Evolutionary conservation across 2,113 vertebrate genomes (phyloP).

Genomic region (Pygoscelis adeliae): DNA sequence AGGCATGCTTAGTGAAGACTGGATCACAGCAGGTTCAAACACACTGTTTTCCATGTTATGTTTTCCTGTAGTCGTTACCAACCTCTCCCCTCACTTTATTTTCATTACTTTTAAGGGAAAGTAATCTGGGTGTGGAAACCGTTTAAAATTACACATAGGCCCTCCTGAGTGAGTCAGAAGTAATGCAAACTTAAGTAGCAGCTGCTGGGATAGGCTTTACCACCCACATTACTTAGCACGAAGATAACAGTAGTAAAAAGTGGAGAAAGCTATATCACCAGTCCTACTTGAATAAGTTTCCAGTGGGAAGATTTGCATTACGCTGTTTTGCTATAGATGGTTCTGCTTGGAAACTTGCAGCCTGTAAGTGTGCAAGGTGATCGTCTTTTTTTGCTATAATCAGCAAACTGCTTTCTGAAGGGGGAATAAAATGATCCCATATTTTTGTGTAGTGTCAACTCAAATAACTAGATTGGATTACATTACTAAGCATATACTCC

Average conservation of each 20-base stretch:
- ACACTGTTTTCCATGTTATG: background rate
- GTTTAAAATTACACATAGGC: slow-evolving; percentile 59
- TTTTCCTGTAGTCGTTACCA: background rate
- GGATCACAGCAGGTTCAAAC: background rate
- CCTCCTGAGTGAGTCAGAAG: slow-evolving; percentile 73
- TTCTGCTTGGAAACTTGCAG: background rate
- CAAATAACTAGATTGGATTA: background rate
- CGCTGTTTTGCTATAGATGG: background rate
- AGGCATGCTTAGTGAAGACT: background rate
- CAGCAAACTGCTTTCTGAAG: background rate
- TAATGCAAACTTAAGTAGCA: slow-evolving; percentile 61
- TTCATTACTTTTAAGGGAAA: slow-evolving; percentile 23
- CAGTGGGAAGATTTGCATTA: background rate
- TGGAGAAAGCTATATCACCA: background rate
- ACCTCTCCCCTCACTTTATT: background rate
- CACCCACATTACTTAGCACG: background rate
- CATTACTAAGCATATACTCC: background rate
- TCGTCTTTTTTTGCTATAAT: background rate
- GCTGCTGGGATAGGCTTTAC: slow-evolving; percentile 55
- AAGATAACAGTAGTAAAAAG: background rate
- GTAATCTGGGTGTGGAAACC: slow-evolving; percentile 41
- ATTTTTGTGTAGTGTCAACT: background rate
- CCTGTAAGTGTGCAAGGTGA: background rate
- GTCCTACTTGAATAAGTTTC: background rate
- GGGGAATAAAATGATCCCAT: background rate